phyloP scores from a whole-genome alignment of 2,113 vertebrate genomes.

The Mus spicilegus region DNA sequence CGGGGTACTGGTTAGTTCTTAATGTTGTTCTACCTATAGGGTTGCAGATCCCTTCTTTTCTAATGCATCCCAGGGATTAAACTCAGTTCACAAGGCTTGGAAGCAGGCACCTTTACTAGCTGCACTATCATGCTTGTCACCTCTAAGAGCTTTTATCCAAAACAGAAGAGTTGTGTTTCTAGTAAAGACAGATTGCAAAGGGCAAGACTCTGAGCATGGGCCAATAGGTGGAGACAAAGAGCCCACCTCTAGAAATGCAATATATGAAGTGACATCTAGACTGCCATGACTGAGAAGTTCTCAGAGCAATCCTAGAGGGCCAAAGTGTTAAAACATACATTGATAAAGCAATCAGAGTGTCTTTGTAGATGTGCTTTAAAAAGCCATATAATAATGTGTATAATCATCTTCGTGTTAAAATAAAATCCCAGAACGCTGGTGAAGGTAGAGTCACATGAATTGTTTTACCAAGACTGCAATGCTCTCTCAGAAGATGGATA shows the following conservation, averaged over 20 bases:
- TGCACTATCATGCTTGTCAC: too few species aligned
- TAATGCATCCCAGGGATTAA: neutral
- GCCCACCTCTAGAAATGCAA: neutral
- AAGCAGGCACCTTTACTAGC: too few species aligned
- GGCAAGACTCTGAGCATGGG: neutral
- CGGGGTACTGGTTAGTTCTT: too few species aligned
- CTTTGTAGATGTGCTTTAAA: conserved; percentile 26
- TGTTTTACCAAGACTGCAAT: neutral
- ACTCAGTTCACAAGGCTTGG: neutral
- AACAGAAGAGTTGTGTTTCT: neutral
- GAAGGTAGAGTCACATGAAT: neutral
- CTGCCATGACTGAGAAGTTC: neutral
- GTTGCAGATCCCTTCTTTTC: too few species aligned
- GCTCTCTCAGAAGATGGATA: conserved; percentile 51
- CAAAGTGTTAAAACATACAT: neutral
- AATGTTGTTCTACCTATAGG: too few species aligned
- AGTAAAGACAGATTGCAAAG: neutral
- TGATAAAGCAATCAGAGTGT: neutral
- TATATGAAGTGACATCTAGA: neutral
- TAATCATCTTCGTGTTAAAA: conserved; percentile 54
- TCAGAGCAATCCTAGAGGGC: neutral
- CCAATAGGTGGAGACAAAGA: neutral
- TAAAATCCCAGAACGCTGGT: conserved; percentile 59
- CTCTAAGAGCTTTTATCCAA: neutral
- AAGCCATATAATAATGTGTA: conserved; percentile 48